Conservation (phyloP, 2,888 invertebrate genomes). For the Yponomeuta malinellus region DNA sequence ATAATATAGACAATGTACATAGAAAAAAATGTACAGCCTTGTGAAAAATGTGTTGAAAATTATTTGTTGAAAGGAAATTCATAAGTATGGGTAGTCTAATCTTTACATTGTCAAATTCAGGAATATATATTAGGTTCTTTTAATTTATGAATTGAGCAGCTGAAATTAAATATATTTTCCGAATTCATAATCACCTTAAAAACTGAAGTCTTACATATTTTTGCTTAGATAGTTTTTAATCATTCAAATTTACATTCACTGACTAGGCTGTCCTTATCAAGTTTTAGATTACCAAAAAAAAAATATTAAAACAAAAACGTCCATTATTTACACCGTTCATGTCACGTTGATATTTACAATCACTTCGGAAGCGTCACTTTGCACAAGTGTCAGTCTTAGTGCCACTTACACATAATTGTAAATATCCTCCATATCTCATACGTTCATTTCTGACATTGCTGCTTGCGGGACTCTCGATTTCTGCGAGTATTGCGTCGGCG, state of each 20-base stretch:
- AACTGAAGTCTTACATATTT: not conserved
- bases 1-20: not conserved
- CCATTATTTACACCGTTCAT: slow-evolving; percentile 32
- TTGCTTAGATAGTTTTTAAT: not conserved
- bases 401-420: slow-evolving; percentile 69
- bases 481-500: slow-evolving; percentile 64
- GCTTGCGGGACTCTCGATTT: slow-evolving; percentile 82
- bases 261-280: slow-evolving; percentile 5
- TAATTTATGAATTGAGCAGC: not conserved
- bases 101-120: no score
- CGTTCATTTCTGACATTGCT: slow-evolving; percentile 92
- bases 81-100: no score
- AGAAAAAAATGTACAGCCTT: not conserved
- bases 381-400: slow-evolving; percentile 10
- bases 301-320: not conserved
- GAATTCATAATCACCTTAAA: not conserved
- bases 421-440: slow-evolving; percentile 82
- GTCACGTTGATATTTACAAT: slow-evolving; percentile 61
- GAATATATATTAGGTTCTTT: not conserved
- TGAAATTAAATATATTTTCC: not conserved
- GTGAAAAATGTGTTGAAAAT: not conserved
- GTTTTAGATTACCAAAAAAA: not conserved
- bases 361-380: slow-evolving; percentile 15
- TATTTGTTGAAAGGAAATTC: no score
- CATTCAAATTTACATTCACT: not conserved